phyloP scores from a whole-genome alignment of 2,113 vertebrate genomes.

The Oncorhynchus masou region DNA sequence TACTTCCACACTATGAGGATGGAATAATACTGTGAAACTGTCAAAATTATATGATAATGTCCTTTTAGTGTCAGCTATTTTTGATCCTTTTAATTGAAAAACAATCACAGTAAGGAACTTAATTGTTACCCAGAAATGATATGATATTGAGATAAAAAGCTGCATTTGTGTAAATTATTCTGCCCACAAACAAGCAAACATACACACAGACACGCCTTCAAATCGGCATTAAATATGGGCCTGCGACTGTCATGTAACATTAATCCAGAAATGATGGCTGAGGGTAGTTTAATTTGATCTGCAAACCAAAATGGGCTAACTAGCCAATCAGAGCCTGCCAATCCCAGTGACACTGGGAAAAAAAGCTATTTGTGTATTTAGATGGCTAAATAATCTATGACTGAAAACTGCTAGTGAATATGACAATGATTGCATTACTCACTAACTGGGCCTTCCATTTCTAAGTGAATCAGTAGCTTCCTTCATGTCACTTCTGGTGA shows the following conservation, averaged over 20 bases:
- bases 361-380: conserved; percentile 73
- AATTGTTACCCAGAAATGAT: too few relatives aligned
- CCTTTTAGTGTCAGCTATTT: too few relatives aligned
- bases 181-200: conserved; percentile 10
- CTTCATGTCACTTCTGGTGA: conserved; percentile 15
- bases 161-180: not conserved
- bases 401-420: conserved; percentile 46
- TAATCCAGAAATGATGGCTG: conserved; percentile 68
- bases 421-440: conserved; percentile 53
- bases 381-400: conserved; percentile 65
- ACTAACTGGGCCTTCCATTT: conserved; percentile 49
- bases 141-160: too few relatives aligned
- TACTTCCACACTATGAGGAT: too few relatives aligned
- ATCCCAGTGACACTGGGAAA: conserved; percentile 53
- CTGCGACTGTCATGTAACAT: conserved; percentile 57
- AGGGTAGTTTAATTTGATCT: conserved; percentile 68
- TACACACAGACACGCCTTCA: conserved; percentile 21
- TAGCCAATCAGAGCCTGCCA: conserved; percentile 65
- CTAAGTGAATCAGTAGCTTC: conserved; percentile 20
- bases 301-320: conserved; percentile 46
- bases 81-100: too few relatives aligned
- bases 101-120: too few relatives aligned
- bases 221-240: conserved; percentile 57
- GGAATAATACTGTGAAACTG: too few relatives aligned
- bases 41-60: too few relatives aligned